Base-by-base conservation (phyloP, 2,113 vertebrate species). In the Hippocampus barbouri region DNA sequence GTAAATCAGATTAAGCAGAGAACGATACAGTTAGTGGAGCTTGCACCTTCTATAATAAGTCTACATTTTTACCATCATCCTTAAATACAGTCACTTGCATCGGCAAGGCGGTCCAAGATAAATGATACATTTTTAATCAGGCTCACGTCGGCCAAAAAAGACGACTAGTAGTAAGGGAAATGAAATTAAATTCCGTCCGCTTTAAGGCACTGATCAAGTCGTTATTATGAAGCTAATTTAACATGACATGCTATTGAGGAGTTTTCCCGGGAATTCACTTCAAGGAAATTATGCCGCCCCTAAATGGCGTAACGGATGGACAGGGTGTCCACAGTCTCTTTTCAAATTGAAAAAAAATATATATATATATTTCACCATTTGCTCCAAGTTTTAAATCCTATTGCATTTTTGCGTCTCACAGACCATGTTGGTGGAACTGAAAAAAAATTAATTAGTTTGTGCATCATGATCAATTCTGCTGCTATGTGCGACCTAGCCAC, bases 1-100 rank as follows among this genome's bases (percentile, higher is more conserved):
- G 61, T 73, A 89, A 89, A 90, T 89, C 85, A 82, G 80, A 90
- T 90, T 78, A 85, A 84, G 83, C 77, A 73, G 76, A 76, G 76
- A 85, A 80, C 71, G 83, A 89, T 84, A 79, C 81, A 88, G 75
- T 86, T 81, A 84, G 81, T 87, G 75, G 79, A 77, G 80, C 72
- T 63, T 76, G 76, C 84, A 81, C 76, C 71, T 38, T 72, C 72
- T 78, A 66, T 45, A 79, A 80, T 73, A 80, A 76, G 51, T 56
- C 30, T 16, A 43, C 59, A 61, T 61, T 61, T 38, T 60, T 34
- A 60, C 12, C 57, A 23, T 16, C 63, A 25, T 65, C 10, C 18
- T 20, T 41, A 41, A 43, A 25, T 43, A 2, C 11, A 25, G n/a
- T 47, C 14, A 7, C 18, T 15, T 20, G 41, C 14, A 66, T 66